phyloP scores from a whole-genome alignment of 2,888 invertebrate genomes.

The Nematopogon swammerdamellus region DNA sequence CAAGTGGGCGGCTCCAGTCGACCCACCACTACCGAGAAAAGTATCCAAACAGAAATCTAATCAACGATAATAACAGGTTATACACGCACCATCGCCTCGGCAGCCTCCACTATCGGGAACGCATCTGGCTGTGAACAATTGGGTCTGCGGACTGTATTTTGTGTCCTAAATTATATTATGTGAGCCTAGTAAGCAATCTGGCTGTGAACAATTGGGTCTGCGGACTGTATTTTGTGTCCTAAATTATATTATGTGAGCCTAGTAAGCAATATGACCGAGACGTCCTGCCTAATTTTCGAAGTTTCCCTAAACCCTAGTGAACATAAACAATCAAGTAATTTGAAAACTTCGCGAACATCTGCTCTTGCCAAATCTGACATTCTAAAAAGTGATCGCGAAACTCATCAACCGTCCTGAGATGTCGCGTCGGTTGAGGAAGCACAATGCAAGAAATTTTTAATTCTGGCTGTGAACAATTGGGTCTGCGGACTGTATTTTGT shows the following conservation, averaged over 20 bases:
- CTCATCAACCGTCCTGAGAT: background rate
- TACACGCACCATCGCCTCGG: conserved; percentile 16
- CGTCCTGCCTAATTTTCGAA: no score
- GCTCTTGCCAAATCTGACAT: no score
- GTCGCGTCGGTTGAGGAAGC: background rate
- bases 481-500: no score
- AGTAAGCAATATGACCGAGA: no score
- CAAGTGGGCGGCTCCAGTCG: conserved; percentile 46
- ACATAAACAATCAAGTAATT: no score
- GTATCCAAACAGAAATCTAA: conserved; percentile 57
- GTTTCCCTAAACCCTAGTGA: no score
- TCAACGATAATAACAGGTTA: conserved; percentile 57
- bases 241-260: no score
- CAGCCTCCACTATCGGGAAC: background rate
- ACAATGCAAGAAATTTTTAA: conserved; percentile 8
- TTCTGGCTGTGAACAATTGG: conserved; percentile 6
- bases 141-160: background rate
- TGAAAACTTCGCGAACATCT: no score
- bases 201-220: background rate
- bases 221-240: no score
- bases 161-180: no score
- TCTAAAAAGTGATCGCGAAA: no score
- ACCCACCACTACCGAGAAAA: conserved; percentile 49
- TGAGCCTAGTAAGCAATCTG: background rate
- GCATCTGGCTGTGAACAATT: background rate